Conservation (phyloP, 2,113 vertebrate species). For the Megatriorchis doriae region DNA sequence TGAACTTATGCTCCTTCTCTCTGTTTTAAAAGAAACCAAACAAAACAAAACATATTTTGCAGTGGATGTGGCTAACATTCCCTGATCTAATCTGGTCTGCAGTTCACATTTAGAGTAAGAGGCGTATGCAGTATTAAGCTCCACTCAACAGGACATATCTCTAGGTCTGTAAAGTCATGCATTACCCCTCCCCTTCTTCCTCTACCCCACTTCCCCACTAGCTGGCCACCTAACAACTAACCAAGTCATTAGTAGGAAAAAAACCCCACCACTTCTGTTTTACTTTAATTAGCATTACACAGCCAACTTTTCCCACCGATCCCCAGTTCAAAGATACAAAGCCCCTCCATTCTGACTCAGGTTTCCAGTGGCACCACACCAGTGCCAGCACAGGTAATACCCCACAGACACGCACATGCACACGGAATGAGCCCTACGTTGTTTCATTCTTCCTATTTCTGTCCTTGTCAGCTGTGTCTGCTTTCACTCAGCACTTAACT, state of each 20-base stretch:
- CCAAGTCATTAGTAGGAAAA: neutral
- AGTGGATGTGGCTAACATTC: conserved; percentile 18
- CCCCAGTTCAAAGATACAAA: neutral
- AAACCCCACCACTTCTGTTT: neutral
- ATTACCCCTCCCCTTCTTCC: neutral
- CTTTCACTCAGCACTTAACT: conserved; percentile 36
- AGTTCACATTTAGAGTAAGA: neutral
- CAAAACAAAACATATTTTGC: neutral
- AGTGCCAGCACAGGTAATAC: neutral
- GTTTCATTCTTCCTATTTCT: neutral
- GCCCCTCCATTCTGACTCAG: neutral
- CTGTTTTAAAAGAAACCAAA: conserved; percentile 31
- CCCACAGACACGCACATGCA: accelerated
- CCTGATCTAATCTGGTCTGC: conserved; percentile 11
- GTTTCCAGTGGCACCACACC: neutral
- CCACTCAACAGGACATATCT: neutral
- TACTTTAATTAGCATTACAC: neutral
- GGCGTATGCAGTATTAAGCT: neutral
- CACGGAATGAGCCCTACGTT: accelerated
- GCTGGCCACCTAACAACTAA: neutral
- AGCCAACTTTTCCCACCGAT: neutral
- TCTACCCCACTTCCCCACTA: neutral
- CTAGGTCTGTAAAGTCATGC: neutral
- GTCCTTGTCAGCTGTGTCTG: neutral
- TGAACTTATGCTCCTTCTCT: conserved; percentile 21